These are phyloP conservation scores for Tiliqua scincoides DNA, from an alignment of 2,113 vertebrate genomes.

Conservation along the genomic window DNA sequence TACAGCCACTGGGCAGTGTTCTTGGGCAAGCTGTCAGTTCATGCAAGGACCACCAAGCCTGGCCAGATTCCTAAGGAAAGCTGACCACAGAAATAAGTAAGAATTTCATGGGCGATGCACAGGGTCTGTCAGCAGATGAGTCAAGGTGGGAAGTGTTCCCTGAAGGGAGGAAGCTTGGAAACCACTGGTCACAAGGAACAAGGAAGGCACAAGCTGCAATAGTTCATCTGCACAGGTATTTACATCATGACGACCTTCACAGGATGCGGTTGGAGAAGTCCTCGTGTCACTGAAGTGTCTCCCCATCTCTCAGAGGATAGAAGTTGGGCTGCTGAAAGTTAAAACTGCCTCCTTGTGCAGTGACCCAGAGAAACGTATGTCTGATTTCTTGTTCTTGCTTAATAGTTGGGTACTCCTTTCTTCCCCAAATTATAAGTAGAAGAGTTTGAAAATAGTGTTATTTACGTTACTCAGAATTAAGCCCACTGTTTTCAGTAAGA, in stretches of 20 bases:
- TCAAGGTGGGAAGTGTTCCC: not conserved
- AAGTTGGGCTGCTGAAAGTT: conserved; percentile 79
- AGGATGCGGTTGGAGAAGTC: conserved; percentile 79
- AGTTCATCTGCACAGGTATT: not conserved
- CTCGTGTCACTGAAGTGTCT: conserved; percentile 80
- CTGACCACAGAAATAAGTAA: not conserved
- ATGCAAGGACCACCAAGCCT: too few relatives aligned
- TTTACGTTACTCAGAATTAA: too few relatives aligned
- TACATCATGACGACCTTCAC: not conserved
- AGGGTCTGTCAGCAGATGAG: not conserved
- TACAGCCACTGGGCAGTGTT: too few relatives aligned
- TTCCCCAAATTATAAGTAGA: too few relatives aligned
- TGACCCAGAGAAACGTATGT: conserved; percentile 45
- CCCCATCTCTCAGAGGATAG: conserved; percentile 79
- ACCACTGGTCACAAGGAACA: not conserved
- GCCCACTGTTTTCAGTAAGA: too few relatives aligned
- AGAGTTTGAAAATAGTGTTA: too few relatives aligned
- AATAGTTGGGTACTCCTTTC: not conserved
- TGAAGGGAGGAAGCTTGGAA: not conserved
- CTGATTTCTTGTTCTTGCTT: not conserved
- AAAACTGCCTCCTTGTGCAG: conserved; percentile 48
- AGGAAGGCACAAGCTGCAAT: not conserved
- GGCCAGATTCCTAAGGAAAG: not conserved
- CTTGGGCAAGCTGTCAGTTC: too few relatives aligned
- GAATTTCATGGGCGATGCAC: not conserved